phyloP scores from a whole-genome alignment of 2,113 vertebrate species.

The Nerophis ophidion region DNA sequence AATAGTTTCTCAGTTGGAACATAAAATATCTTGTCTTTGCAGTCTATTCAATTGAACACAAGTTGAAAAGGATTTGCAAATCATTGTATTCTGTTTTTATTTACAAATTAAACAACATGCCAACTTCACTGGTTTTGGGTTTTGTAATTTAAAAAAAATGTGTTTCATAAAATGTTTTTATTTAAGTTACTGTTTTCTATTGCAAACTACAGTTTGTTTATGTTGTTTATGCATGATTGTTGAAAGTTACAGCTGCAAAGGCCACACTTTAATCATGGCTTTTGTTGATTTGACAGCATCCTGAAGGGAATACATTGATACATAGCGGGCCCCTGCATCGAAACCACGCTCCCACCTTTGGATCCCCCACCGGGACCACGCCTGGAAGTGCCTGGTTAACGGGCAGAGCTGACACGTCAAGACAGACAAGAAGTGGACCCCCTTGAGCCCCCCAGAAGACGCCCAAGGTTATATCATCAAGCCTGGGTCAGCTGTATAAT shows the following conservation, averaged over 20 bases:
- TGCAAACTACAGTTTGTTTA: too few species aligned
- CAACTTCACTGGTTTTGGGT: too few species aligned
- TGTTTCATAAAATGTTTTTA: too few species aligned
- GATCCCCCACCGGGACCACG: constrained; percentile 56
- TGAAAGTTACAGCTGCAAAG: not conserved
- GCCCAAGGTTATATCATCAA: constrained; percentile 75
- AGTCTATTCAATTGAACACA: too few species aligned
- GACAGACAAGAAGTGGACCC: constrained; percentile 64
- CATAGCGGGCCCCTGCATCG: constrained; percentile 11
- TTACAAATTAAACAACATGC: too few species aligned
- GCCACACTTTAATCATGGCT: not conserved
- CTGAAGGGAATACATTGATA: constrained; percentile 24
- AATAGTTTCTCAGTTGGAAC: too few species aligned
- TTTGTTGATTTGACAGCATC: constrained; percentile 11
- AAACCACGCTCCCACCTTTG: constrained; percentile 40
- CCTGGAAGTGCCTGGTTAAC: constrained; percentile 74
- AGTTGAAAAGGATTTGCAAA: too few species aligned
- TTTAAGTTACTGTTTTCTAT: too few species aligned
- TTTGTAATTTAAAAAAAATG: too few species aligned
- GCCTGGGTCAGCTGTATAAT: constrained; percentile 73
- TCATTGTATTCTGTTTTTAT: too few species aligned
- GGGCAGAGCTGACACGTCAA: constrained; percentile 60
- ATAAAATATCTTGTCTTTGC: too few species aligned
- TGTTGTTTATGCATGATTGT: too few species aligned
- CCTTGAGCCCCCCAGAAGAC: constrained; percentile 54